Conservation (phyloP, 2,888 invertebrate genomes). For the Leistus spinibarbis region DNA sequence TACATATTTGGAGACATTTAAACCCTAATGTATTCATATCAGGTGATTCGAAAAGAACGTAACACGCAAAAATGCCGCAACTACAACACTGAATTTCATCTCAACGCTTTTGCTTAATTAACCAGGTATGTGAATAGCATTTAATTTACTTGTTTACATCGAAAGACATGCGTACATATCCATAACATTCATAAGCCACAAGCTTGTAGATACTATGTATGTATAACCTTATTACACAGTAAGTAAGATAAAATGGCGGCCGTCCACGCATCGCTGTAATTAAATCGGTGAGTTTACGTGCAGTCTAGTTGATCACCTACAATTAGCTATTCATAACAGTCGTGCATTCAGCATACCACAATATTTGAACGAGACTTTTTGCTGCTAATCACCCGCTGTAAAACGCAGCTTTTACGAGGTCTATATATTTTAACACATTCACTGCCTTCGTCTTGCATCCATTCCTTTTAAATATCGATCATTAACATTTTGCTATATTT, state of each 20-base stretch:
- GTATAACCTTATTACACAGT: neutral
- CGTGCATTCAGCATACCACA: neutral
- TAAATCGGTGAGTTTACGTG: neutral
- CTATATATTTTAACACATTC: too few relatives aligned
- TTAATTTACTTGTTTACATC: conserved; percentile 31
- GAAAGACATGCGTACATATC: neutral
- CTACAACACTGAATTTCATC: too few relatives aligned
- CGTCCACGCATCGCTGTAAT: neutral
- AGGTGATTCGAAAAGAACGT: too few relatives aligned
- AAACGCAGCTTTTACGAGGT: neutral
- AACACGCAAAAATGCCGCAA: too few relatives aligned
- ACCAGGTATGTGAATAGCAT: neutral
- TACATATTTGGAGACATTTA: too few relatives aligned
- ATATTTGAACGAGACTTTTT: neutral
- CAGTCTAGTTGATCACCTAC: conserved; percentile 21
- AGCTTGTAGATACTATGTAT: neutral
- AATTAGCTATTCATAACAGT: conserved; percentile 27
- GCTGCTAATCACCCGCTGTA: neutral
- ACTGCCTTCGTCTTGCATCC: too few relatives aligned
- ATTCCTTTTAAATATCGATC: too few relatives aligned
- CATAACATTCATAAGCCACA: conserved; percentile 3
- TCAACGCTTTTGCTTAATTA: too few relatives aligned
- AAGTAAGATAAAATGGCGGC: neutral
- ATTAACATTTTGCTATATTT: too few relatives aligned
- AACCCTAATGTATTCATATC: too few relatives aligned